Evolutionary conservation across 2,113 vertebrate genomes (phyloP), one percentile per base, ranked within the genome.

Genomic region (Lepus americanus): DNA sequence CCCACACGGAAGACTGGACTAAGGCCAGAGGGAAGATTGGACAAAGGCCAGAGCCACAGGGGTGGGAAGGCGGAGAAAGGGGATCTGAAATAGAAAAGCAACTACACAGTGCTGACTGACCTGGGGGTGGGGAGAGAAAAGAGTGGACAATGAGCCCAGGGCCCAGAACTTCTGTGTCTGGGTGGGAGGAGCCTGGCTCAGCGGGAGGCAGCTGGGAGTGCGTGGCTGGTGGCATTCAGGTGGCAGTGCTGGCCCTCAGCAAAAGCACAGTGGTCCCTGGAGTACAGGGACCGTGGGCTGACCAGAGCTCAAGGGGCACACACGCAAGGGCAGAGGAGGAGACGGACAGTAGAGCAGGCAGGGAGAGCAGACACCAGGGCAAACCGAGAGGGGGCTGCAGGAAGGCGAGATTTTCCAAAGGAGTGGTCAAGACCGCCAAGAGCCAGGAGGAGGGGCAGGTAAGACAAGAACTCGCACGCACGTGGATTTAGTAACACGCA

Each of bases 381-480:
- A 55, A 53, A 61, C 2, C 2, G 44, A 81, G 31, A 53, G 31
- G 31, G 25, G 36, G 61, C n/a, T n/a, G 6, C n/a, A 23, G 92
- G 81, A 87, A 87, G 87, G 80, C 83, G 67, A 33, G n/a, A 31
- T 59, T 90, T 80, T 83, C 83, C 3, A 55, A 92, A 87, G 67
- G 72, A 70, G 39, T 17, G 64, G 22, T 44, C 49, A 44, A 70
- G 53, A 88, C 12, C 59, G n/a, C 55, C 22, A 9, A 27, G 5
- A 7, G 19, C 51, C 1, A 33, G 53, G 20, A n/a, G 49, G 20
- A 33, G 44, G 33, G 49, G 23, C 44, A 69, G 39, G 81, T 16
- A 74, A 91, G 44, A 69, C 6, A 81, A 69, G 59, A 55, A 10
- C 61, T 49, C 49, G 5, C 0, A 8, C 39, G 79, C 4, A 73